Evolutionary conservation across 1,140 invertebrate genomes (phyloP).

Genomic region (Polyergus mexicanus): DNA sequence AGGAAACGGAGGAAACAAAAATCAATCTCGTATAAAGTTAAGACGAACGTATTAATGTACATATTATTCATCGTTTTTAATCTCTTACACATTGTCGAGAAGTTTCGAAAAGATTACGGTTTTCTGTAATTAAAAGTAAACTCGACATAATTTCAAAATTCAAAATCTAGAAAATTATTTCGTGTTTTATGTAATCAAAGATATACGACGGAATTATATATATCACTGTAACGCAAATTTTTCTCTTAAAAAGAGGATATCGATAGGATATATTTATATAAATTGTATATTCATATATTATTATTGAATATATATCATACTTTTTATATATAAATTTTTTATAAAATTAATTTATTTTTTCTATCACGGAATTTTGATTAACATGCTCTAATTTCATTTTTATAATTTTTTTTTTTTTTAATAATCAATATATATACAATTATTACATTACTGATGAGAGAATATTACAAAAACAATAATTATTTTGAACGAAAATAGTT

Average conservation of each 20-base stretch:
- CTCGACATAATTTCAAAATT: not conserved
- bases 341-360: not conserved
- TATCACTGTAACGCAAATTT: not conserved
- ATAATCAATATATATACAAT: not conserved
- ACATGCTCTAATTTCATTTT: too few relatives aligned
- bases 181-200: not conserved
- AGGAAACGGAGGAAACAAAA: not conserved
- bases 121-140: not conserved
- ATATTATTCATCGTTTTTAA: not conserved
- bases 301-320: not conserved
- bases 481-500: constrained; percentile 7
- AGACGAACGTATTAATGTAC: constrained; percentile 5
- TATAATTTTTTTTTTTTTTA: not conserved
- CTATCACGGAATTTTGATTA: too few relatives aligned
- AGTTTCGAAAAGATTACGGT: not conserved
- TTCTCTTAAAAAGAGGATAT: not conserved
- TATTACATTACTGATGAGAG: not conserved
- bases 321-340: not conserved
- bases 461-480: not conserved
- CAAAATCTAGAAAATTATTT: not conserved
- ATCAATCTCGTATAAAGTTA: constrained; percentile 11
- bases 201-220: not conserved
- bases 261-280: not conserved
- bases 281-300: constrained; percentile 3
- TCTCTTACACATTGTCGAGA: not conserved